These are phyloP conservation scores for Sinocyclocheilus grahami DNA, from an alignment of 2,113 vertebrate genomes.

Conservation along the genomic window DNA sequence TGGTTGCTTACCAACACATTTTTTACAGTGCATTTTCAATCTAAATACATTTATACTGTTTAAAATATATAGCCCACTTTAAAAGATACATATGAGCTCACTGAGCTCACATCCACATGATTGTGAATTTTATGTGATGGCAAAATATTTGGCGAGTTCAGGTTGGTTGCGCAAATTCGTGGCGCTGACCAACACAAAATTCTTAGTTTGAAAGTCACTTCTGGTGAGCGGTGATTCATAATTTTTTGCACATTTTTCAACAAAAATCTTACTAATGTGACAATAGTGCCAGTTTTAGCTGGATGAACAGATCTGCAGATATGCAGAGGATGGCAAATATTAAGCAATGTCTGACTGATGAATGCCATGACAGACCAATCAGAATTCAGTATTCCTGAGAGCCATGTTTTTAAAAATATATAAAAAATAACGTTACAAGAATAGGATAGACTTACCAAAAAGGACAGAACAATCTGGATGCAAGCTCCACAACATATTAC, in stretches of 20 bases:
- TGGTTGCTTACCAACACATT: neutral
- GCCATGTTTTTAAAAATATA: neutral
- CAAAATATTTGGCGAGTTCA: neutral
- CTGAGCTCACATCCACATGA: neutral
- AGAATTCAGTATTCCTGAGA: neutral
- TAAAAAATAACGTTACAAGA: neutral
- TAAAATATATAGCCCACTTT: no score
- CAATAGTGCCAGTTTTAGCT: no score
- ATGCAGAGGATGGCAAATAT: no score
- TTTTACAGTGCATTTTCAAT: neutral
- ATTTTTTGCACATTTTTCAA: no score
- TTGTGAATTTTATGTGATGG: no score
- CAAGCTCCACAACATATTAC: constrained; percentile 9
- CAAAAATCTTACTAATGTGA: no score
- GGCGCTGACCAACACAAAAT: no score
- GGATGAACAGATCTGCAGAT: no score
- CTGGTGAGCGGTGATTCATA: no score
- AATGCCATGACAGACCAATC: neutral
- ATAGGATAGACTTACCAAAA: neutral
- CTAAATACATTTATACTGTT: neutral
- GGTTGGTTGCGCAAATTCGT: neutral
- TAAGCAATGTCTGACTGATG: neutral
- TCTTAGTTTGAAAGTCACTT: no score
- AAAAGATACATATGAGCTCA: neutral
- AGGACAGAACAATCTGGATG: neutral